phyloP scores from a whole-genome alignment of 2,797 vertebrate species.

The Tragopan temminckii region DNA sequence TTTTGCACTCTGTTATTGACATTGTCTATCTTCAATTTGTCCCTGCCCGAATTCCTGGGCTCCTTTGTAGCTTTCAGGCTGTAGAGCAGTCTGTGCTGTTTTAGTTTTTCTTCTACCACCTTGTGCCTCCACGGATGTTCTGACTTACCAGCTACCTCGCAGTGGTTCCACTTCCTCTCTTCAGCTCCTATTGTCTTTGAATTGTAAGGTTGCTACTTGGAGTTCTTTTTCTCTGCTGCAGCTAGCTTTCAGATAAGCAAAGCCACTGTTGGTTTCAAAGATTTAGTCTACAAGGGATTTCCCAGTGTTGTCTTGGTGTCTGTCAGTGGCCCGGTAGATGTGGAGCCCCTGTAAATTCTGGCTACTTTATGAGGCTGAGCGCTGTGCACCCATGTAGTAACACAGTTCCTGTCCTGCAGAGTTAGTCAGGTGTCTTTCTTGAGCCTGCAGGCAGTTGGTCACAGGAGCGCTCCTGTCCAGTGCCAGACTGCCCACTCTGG shows the following conservation, averaged over 20 bases:
- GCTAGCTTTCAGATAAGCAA: neutral
- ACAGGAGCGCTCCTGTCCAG: neutral
- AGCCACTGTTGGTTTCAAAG: neutral
- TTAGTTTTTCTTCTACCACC: neutral
- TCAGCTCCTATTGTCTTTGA: neutral
- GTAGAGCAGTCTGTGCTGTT: neutral
- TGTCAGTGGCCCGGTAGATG: neutral
- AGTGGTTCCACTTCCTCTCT: neutral
- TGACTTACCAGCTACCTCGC: neutral
- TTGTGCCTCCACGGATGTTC: neutral
- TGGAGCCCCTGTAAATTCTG: neutral
- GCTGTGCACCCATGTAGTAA: neutral
- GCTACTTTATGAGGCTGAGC: neutral
- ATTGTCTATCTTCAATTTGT: neutral
- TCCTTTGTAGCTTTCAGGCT: neutral
- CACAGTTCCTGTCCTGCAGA: neutral
- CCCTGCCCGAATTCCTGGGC: constrained; percentile 2
- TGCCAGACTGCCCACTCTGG: neutral
- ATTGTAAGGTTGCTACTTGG: neutral
- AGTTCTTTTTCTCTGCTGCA: neutral
- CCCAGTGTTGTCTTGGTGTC: neutral
- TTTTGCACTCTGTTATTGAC: constrained; percentile 36
- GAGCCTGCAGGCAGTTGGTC: neutral
- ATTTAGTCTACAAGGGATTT: neutral
- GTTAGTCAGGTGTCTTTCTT: neutral